A percentile compares a stretch with the other conserved stretches of the same genome.
Evolutionary conservation across 2,888 invertebrate genomes (phyloP).

Genomic region (Phyllotreta striolata): DNA sequence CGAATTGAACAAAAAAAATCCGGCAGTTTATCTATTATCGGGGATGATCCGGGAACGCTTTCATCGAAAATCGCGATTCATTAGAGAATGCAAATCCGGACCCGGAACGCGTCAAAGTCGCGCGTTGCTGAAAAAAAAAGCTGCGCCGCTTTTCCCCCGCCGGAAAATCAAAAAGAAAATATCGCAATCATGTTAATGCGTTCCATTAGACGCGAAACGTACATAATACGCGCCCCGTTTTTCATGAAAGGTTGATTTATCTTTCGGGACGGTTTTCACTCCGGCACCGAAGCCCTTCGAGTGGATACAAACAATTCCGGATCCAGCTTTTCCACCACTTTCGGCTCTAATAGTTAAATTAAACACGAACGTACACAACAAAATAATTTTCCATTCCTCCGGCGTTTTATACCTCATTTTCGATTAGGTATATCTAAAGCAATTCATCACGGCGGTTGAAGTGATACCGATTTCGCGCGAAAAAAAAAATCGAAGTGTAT

Average conservation of each 20-base stretch:
- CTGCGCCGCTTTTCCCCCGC: background rate
- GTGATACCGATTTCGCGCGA: constrained; percentile 27
- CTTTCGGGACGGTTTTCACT: constrained; percentile 8
- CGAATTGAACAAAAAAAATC: too few relatives aligned
- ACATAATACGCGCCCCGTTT: constrained; percentile 12
- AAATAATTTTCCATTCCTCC: background rate
- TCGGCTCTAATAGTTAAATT: background rate
- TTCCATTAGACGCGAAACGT: constrained; percentile 31
- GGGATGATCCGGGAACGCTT: constrained; percentile 7
- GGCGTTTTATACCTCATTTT: constrained; percentile 6
- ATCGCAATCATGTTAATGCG: constrained; percentile 41
- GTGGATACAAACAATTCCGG: constrained; percentile 22
- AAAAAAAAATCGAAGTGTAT: constrained; percentile 22
- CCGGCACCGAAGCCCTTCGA: constrained; percentile 6
- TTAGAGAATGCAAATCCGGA: constrained; percentile 24
- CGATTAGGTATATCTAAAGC: constrained; percentile 18
- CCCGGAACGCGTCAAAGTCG: constrained; percentile 3
- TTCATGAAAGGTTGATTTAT: constrained; percentile 27
- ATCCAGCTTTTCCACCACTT: constrained; percentile 5
- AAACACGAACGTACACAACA: background rate
- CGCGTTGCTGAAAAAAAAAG: constrained; percentile 10
- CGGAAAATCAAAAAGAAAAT: constrained; percentile 35
- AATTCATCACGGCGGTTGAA: constrained; percentile 30
- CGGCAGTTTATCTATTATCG: background rate
- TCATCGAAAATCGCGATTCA: constrained; percentile 25